Evolutionary conservation across 2,113 vertebrate genomes (phyloP), one percentile per base, ranked within the genome.

Genomic region (Salvelinus namaycush): DNA sequence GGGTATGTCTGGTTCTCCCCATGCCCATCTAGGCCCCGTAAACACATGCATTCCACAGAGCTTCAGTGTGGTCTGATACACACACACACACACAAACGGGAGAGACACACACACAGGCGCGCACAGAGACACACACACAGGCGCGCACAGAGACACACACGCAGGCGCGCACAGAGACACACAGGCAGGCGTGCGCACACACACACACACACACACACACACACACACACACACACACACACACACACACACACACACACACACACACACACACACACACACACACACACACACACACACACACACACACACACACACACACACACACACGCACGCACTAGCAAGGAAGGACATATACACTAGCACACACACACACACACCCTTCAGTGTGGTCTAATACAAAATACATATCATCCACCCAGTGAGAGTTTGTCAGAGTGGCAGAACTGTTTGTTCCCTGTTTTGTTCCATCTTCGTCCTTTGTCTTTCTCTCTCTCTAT

Each of bases 61-160:
- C 73, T 87, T 90, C 80, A 84, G 84, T 86, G 89, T 91, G 88
- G 83, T 85, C 73, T 79, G 80, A 74, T 78, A 70, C 81, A 57
- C 54, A 57, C 54, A 57, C 51, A 57, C 51, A 54, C 51, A 54
- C 51, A 54, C 51, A 54, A 12, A 54, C 51, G 16, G 12, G 4
- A 12, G 6, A 54, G 12, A 54, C 51, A 54, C 51, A 16, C 54
- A 57, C 54, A 57, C 54, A 57, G 14, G 54, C 18, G 20, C 4
- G 18, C 54, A 57, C 54, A 54, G 12, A 54, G 12, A 57, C 54
- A 57, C 14, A 57, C 54, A 57, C 14, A 57, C 51, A 57, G 51
- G 18, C 51, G 18, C 12, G 1, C 51, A 4, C 51, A 26, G 26
- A 26, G 26, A 62, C 59, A 60, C 5, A 68, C 29, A 68, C 2